Evolutionary conservation across 2,888 invertebrate species (phyloP).

Genomic region (Chrysomela aeneicollis): DNA sequence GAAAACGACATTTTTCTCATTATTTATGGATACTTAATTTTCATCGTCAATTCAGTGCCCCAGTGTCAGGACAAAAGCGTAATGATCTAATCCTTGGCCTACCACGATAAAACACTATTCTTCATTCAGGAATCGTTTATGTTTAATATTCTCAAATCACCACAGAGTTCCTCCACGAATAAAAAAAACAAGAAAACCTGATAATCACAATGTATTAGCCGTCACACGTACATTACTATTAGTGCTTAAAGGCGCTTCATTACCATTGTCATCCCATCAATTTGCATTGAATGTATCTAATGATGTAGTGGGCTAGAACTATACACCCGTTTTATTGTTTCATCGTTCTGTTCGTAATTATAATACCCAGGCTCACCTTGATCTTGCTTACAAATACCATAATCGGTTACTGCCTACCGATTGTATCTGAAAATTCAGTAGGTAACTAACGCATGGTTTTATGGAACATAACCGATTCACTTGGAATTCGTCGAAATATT

Average conservation of each 20-base stretch:
- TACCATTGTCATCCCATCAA: neutral
- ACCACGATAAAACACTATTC: too few relatives aligned
- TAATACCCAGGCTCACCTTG: neutral
- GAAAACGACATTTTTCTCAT: too few relatives aligned
- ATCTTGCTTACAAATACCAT: neutral
- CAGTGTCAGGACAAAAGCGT: too few relatives aligned
- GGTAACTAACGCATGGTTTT: neutral
- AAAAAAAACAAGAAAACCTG: too few relatives aligned
- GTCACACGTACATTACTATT: neutral
- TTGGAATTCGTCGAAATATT: neutral
- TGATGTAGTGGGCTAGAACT: slow-evolving; percentile 1
- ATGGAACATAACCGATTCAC: neutral
- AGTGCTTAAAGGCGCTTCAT: neutral
- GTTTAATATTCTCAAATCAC: too few relatives aligned
- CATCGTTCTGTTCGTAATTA: neutral
- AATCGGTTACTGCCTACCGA: slow-evolving; percentile 1
- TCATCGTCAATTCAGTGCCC: too few relatives aligned
- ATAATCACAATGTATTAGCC: neutral
- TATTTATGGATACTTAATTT: too few relatives aligned
- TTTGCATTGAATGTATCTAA: slow-evolving; percentile 1
- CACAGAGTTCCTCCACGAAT: too few relatives aligned
- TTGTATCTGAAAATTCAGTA: neutral
- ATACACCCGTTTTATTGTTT: slow-evolving; percentile 3
- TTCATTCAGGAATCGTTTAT: too few relatives aligned
- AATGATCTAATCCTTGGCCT: too few relatives aligned